A percentile compares a stretch with the other conserved stretches of the same genome.
phyloP scores from a whole-genome alignment of 2,888 invertebrate genomes.

The Drosophila koepferae region DNA sequence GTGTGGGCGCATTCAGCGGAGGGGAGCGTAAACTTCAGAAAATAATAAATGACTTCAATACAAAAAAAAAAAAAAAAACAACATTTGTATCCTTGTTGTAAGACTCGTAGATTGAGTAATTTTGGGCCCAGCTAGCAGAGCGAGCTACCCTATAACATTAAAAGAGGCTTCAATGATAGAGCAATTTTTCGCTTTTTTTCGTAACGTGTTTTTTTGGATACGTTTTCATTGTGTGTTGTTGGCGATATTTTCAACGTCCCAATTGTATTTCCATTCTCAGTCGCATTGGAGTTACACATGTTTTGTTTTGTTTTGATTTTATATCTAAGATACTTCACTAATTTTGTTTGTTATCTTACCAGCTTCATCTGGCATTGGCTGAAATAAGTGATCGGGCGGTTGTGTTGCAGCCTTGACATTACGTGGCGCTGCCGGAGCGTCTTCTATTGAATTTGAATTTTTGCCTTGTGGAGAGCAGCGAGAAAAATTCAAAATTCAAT shows the following conservation, averaged over 20 bases:
- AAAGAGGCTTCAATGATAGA: background rate
- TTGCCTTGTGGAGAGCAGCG: constrained; percentile 69
- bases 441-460: constrained; percentile 84
- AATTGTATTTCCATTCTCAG: constrained; percentile 1
- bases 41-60: constrained; percentile 30
- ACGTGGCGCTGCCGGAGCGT: constrained; percentile 85
- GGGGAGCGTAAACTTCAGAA: background rate
- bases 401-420: constrained; percentile 87
- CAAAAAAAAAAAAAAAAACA: too few species aligned
- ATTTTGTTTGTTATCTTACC: constrained; percentile 86
- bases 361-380: constrained; percentile 89
- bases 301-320: constrained; percentile 1
- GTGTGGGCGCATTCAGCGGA: background rate
- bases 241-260: background rate
- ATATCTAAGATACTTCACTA: constrained; percentile 44
- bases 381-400: constrained; percentile 89
- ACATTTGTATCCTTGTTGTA: background rate
- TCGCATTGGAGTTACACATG: constrained; percentile 16
- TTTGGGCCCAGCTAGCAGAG: background rate
- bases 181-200: background rate
- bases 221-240: background rate
- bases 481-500: constrained; percentile 80
- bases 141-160: background rate
- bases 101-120: background rate
- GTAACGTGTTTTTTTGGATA: background rate